Evolutionary conservation across 2,888 invertebrate species (phyloP).

Genomic region (Tryphoninae sp.): DNA sequence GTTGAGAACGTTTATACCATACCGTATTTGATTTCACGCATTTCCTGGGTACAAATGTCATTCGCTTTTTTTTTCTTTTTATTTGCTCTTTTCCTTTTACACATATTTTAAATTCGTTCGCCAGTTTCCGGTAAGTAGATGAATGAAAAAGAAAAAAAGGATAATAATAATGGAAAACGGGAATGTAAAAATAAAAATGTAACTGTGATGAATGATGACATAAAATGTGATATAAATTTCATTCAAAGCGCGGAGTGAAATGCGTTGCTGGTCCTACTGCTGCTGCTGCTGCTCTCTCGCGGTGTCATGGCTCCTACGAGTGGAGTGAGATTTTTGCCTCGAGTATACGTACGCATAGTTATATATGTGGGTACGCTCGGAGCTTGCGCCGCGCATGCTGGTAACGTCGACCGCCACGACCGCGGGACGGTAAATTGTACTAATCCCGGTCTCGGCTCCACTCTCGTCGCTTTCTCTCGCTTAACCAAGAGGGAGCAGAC

Average conservation of each 20-base stretch:
- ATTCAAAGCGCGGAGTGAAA: slow-evolving; percentile 19
- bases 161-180: neutral
- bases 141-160: neutral
- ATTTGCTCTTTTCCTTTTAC: neutral
- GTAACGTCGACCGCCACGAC: slow-evolving; percentile 31
- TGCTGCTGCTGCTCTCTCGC: neutral
- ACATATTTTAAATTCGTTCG: slow-evolving; percentile 11
- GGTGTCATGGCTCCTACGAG: slow-evolving; percentile 9
- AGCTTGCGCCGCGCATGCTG: neutral
- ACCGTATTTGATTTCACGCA: slow-evolving; percentile 30
- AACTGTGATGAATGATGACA: slow-evolving; percentile 29
- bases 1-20: slow-evolving; percentile 14
- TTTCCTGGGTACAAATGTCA: neutral
- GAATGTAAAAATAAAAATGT: neutral
- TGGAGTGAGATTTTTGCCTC: neutral
- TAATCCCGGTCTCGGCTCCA: slow-evolving; percentile 42
- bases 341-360: slow-evolving; percentile 21
- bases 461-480: slow-evolving; percentile 8
- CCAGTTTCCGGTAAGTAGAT: neutral
- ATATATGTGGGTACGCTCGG: neutral
- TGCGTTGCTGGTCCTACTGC: slow-evolving; percentile 6
- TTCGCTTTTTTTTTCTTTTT: neutral
- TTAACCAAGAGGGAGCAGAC: slow-evolving; percentile 25
- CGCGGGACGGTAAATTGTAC: slow-evolving; percentile 49
- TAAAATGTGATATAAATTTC: slow-evolving; percentile 44